Evolutionary conservation across 1,140 invertebrate genomes (phyloP).

Genomic region (Pogonomyrmex barbatus): DNA sequence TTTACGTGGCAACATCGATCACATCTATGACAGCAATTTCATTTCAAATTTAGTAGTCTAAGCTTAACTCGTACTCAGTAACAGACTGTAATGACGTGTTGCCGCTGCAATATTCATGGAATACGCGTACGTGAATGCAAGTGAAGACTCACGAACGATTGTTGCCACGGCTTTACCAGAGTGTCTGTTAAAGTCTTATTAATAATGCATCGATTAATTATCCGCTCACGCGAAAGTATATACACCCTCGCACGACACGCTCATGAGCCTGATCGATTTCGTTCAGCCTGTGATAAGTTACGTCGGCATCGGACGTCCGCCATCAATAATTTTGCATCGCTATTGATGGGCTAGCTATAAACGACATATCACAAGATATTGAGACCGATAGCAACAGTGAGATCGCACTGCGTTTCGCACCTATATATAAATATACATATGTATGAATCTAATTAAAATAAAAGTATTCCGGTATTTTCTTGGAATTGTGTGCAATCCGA

Average conservation of each 20-base stretch:
- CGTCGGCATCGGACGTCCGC: background rate
- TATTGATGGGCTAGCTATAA: constrained; percentile 35
- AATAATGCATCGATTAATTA: constrained; percentile 75
- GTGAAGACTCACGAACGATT: constrained; percentile 68
- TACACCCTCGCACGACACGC: constrained; percentile 47
- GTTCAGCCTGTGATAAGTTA: constrained; percentile 53
- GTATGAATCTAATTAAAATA: background rate
- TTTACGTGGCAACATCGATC: constrained; percentile 59
- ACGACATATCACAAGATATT: background rate
- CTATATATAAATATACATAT: background rate
- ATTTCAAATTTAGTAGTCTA: constrained; percentile 69
- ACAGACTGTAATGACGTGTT: constrained; percentile 67
- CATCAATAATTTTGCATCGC: constrained; percentile 37
- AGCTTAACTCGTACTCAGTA: constrained; percentile 66
- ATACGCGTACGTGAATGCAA: constrained; percentile 48
- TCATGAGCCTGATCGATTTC: constrained; percentile 66
- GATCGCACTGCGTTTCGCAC: background rate
- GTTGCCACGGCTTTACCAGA: constrained; percentile 44
- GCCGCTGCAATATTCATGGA: constrained; percentile 71
- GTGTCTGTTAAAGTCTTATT: constrained; percentile 70
- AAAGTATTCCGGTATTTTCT: background rate
- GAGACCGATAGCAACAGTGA: background rate
- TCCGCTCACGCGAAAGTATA: constrained; percentile 62
- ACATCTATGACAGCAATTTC: constrained; percentile 64
- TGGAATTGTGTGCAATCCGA: background rate